A percentile compares a stretch with the other conserved stretches of the same genome.
Conservation (phyloP, 2,797 vertebrate genomes). For the Oreonectes daqikongensis region DNA sequence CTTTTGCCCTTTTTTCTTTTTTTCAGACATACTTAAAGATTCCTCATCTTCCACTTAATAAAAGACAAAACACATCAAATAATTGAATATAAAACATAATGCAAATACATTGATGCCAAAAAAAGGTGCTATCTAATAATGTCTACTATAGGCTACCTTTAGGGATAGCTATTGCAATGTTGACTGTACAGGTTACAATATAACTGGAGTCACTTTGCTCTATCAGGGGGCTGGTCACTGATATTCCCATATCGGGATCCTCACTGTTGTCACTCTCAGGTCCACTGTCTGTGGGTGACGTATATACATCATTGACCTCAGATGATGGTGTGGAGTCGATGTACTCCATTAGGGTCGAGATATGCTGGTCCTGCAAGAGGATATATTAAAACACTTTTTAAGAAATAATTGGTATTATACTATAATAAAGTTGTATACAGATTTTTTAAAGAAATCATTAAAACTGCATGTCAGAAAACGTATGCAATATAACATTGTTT, state of each 20-base stretch:
- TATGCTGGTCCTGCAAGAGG: neutral
- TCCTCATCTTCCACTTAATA: constrained; percentile 63
- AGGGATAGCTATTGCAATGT: constrained; percentile 67
- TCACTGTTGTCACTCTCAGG: constrained; percentile 19
- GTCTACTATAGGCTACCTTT: constrained; percentile 55
- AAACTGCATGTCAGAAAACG: no score
- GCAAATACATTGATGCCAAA: neutral
- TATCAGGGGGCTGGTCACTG: constrained; percentile 39
- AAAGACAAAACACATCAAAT: neutral
- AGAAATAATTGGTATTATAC: no score
- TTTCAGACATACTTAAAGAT: constrained; percentile 42
- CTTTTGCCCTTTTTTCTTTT: constrained; percentile 42
- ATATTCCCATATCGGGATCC: constrained; percentile 30
- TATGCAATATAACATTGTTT: no score
- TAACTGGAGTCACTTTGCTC: constrained; percentile 55
- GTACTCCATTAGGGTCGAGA: constrained; percentile 16
- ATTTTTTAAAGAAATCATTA: neutral
- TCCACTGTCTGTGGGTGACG: neutral
- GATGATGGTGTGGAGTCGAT: neutral
- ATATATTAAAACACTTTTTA: no score
- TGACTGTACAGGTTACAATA: constrained; percentile 66
- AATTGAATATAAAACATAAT: no score
- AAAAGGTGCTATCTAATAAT: neutral
- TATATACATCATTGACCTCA: constrained; percentile 2
- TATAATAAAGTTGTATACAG: no score